Base-by-base conservation (phyloP, 2,113 vertebrate genomes). In the Tinamus guttatus region DNA sequence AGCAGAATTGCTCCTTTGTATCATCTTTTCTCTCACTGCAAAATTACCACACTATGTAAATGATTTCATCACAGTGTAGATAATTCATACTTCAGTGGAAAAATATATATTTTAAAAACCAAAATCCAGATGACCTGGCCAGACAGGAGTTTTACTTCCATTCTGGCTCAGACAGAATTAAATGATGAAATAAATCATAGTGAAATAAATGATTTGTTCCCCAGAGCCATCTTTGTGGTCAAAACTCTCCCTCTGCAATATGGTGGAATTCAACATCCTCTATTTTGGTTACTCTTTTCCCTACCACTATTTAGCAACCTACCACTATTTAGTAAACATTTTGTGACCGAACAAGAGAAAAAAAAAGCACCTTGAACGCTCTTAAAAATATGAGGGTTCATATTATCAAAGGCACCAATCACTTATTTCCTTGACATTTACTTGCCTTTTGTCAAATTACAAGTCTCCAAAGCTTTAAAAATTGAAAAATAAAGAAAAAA, bases 91-190 rank as follows among this genome's bases (percentile, higher is more conserved):
- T 56, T 56, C 64, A 54, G 17, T 36, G 2, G 10, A 56, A 56
- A 56, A 56, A 56, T 30, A 13, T 36, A 11, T 21, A 13, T 40
- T 43, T 74, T 49, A 30, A 54, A 54, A 60, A 76, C 54, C 27
- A 62, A 71, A 90, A 75, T 17, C 1, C 60, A 58, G 36, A 52
- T 68, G 22, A 87, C 47, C 30, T 67, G 25, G 22, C 38, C 43
- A 62, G n/a, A 73, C 16, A 74, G n/a, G 49, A 74, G 32, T 54
- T 43, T 18, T 21, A 85, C 20, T 43, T 84, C 58, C n/a, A 51
- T 65, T 87, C 64, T 75, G 63, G 45, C 52, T 75, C 60, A 78
- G 40, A 82, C 28, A 80, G 12, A 47, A 52, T 80, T 87, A 49
- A 49, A 49, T 49, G 47, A 22, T 49, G 47, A 49, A 49, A 49